Conservation (phyloP, 2,797 vertebrate genomes). For the Intellagama lesueurii region DNA sequence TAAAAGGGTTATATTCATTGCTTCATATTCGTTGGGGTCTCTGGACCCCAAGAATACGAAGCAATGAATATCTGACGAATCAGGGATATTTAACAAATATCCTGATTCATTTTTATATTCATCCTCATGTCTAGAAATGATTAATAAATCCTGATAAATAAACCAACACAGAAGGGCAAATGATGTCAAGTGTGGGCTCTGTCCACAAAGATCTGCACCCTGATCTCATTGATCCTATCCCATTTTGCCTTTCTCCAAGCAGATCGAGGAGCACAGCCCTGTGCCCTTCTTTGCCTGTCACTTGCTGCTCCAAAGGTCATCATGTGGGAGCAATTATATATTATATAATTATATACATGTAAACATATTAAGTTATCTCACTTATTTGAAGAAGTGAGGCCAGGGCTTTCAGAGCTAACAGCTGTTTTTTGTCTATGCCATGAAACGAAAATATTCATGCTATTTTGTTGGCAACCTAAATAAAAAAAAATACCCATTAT, state of each 20-base stretch:
- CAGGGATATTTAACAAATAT: too few relatives aligned
- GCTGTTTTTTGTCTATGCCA: background rate
- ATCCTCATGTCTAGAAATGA: too few relatives aligned
- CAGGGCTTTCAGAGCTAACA: background rate
- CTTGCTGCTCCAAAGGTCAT: background rate
- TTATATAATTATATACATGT: background rate
- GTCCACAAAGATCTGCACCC: background rate
- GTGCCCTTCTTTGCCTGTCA: background rate
- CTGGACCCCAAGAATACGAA: too few relatives aligned
- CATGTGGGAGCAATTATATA: background rate
- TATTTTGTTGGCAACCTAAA: background rate
- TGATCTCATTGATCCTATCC: background rate
- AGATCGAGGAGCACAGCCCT: background rate
- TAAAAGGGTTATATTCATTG: too few relatives aligned
- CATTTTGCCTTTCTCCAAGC: background rate
- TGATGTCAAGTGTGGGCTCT: background rate
- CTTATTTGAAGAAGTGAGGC: background rate
- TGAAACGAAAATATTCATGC: background rate
- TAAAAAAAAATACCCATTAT: background rate
- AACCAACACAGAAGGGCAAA: background rate
- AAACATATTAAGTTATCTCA: background rate
- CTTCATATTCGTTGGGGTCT: too few relatives aligned
- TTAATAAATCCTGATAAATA: too few relatives aligned
- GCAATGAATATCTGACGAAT: too few relatives aligned
- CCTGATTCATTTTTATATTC: too few relatives aligned